Conservation (phyloP, 1,140 invertebrate species). For the Sitophilus oryzae region DNA sequence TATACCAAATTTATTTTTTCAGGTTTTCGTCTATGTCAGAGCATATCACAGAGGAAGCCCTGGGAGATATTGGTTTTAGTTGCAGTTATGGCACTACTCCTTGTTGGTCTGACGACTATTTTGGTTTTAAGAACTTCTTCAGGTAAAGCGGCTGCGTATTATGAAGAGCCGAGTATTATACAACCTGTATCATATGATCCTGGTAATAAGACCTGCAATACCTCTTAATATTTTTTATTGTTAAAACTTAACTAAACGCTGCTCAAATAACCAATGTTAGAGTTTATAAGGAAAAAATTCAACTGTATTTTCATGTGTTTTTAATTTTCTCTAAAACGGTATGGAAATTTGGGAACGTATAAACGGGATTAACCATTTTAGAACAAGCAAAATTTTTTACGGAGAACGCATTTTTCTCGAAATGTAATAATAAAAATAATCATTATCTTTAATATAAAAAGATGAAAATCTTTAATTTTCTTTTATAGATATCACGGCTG, state of each 20-base stretch:
- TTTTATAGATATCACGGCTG: constrained; percentile 21
- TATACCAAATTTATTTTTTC: constrained; percentile 16
- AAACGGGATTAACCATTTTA: too few relatives aligned
- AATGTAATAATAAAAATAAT: constrained; percentile 5
- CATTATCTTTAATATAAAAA: too few relatives aligned
- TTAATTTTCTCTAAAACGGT: too few relatives aligned
- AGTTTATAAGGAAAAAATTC: too few relatives aligned
- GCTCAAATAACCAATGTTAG: background rate
- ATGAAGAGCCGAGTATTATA: constrained; percentile 3
- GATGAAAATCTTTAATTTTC: constrained; percentile 7
- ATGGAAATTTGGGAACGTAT: too few relatives aligned
- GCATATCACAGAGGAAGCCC: constrained; percentile 8
- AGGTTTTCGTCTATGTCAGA: constrained; percentile 20
- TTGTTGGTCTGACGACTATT: constrained; percentile 12
- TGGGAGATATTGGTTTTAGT: constrained; percentile 11
- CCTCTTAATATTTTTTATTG: background rate
- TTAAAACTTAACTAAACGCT: background rate
- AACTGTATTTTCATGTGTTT: too few relatives aligned
- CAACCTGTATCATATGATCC: constrained; percentile 9
- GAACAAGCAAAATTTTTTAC: too few relatives aligned
- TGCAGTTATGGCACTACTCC: constrained; percentile 12
- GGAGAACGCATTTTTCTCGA: too few relatives aligned
- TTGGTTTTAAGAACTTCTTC: constrained; percentile 2
- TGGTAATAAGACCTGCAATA: background rate
- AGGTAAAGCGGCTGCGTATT: background rate